Evolutionary conservation across 2,888 invertebrate species (phyloP), one percentile per base, ranked within the genome.

Genomic region (Hypena proboscidalis): DNA sequence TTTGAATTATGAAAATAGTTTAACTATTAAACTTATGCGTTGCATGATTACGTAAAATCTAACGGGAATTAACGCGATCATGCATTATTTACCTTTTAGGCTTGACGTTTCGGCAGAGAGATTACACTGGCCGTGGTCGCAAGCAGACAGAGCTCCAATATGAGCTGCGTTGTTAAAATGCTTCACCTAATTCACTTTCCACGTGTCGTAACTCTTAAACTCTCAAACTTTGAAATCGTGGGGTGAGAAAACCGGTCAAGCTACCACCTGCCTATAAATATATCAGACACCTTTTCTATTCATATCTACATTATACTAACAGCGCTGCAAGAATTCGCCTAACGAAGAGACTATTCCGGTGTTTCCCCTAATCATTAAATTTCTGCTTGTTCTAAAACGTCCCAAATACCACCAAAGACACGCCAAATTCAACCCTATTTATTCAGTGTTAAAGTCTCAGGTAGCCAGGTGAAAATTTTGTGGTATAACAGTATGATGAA

Each of bases 291-390:
- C 41, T 26, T 33, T 15, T 26, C 21, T 9, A 31, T 14, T 34
- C 11, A 27, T 10, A 20, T 31, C 50, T 60, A 54, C 37, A 59
- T 57, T 55, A 55, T 43, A 32, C 31, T 57, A 50, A 54, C 52
- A 52, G 48, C 37, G 46, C 43, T 56, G 64, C 45, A 62, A 59
- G 58, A 67, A 63, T 65, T 62, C 66, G 65, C 55, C 47, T 60
- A 68, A 68, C 54, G 65, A 60, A 67, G 65, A 60, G 46, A 58
- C 58, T 46, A 57, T 61, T 73, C 60, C 54, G 36, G 35, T 64
- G 47, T 49, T 63, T 67, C 70, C 70, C 76, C 68, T 71, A 73
- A 74, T 76, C 70, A 76, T 77, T 71, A 72, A 65, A 67, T 10
- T n/a, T 30, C 33, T 17, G 44, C 11, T 30, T 17, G 17, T 3